Evolutionary conservation across 2,888 invertebrate genomes (phyloP), one percentile per base, ranked within the genome.

Genomic region (Andrena flavipes): DNA sequence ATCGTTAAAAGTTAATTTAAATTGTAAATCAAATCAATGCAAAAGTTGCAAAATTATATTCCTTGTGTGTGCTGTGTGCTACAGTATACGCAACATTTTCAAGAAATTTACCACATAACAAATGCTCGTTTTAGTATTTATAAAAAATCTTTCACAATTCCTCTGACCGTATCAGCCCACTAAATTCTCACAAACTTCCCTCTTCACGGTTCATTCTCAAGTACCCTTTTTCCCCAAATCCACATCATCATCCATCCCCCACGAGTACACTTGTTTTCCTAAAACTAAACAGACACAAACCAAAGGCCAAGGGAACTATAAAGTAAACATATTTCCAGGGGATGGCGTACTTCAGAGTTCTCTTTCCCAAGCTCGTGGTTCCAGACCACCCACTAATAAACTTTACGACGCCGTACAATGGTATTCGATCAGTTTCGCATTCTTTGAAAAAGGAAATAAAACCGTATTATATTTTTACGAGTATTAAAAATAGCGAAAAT

Each of bases 321-420:
- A 56, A 56, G 56, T 56, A 56, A 56, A 56, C 56, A 23, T 56
- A 26, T 56, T 56, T 26, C 56, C 4, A 10, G 56, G 26, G 26
- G 26, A 56, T 56, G 42, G 42, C 26, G 10, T 13, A 56, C 56
- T 56, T 56, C 56, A 56, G 23, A 56, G 10, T 10, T 26, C 13
- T 2, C 56, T 56, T 56, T 56, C 56, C 56, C 56, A 56, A 13
- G 56, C 56, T 26, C 10, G 10, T 13, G 13, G 26, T 56, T 1
- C 4, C 56, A 26, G 56, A 23, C 56, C 56, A 56, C 56, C 56
- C 56, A 56, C 56, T 56, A 56, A 56, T 56, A 56, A 56, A 42
- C 26, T 59, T 56, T n/a, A 29, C 54, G 6, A 67, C 33, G 4
- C 30, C 26, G 42, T 42, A 2, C 48, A 20, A 48, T 48, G 26